phyloP scores from a whole-genome alignment of 1,140 invertebrate genomes.

The Drosophila takahashii region DNA sequence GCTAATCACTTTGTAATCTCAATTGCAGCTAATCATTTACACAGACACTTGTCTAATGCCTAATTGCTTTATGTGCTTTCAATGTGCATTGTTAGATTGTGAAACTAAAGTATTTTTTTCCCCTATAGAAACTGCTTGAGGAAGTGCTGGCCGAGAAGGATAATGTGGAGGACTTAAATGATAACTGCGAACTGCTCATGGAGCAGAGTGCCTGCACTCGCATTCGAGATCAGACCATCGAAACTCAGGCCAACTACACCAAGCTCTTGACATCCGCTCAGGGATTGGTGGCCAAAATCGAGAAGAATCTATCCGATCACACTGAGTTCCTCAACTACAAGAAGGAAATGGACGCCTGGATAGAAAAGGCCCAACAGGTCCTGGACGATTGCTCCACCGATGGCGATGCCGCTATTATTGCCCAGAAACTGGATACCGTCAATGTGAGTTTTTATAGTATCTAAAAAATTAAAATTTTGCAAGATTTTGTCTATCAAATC shows the following conservation, averaged over 20 bases:
- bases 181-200: constrained; percentile 94
- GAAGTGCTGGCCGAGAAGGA: constrained; percentile 92
- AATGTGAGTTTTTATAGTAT: constrained; percentile 84
- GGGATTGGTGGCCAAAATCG: constrained; percentile 91
- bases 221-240: constrained; percentile 94
- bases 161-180: constrained; percentile 92
- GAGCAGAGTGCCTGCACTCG: constrained; percentile 92
- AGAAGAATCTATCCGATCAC: constrained; percentile 95
- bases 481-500: no score
- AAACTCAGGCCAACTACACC: constrained; percentile 92
- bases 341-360: constrained; percentile 92
- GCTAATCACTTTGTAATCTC: constrained; percentile 61
- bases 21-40: constrained; percentile 72
- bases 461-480: no score
- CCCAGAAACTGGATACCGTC: constrained; percentile 93
- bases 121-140: constrained; percentile 87
- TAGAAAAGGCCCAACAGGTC: constrained; percentile 90
- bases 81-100: background rate
- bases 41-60: constrained; percentile 57
- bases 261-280: constrained; percentile 91
- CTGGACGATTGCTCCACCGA: constrained; percentile 93
- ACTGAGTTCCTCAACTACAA: constrained; percentile 95
- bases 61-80: constrained; percentile 63
- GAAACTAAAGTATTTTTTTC: constrained; percentile 46
- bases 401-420: constrained; percentile 91